Evolutionary conservation across 2,113 vertebrate species (phyloP).

Genomic region (Pardalotus punctatus): DNA sequence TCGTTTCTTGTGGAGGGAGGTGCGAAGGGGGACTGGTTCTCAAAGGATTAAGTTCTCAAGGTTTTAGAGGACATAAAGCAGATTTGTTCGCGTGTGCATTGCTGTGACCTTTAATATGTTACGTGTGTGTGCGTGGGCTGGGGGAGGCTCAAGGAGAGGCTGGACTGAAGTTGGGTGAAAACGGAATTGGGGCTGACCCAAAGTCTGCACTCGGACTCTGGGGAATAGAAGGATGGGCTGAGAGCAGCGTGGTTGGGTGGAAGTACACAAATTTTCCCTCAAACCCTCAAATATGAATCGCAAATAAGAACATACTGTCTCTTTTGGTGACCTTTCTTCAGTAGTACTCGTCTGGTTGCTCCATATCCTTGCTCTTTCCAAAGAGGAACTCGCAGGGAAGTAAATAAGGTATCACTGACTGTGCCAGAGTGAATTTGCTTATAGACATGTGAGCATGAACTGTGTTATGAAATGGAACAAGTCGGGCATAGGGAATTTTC

Average conservation of each 20-base stretch:
- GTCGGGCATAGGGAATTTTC: background rate
- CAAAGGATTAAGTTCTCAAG: background rate
- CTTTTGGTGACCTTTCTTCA: background rate
- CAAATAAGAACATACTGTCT: background rate
- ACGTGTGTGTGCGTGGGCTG: background rate
- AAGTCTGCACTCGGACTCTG: background rate
- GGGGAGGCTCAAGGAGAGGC: background rate
- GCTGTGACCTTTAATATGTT: background rate
- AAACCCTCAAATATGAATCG: background rate
- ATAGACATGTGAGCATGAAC: background rate
- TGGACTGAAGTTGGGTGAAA: background rate
- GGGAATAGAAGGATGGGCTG: background rate
- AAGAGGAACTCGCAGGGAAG: background rate
- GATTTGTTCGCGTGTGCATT: accelerated
- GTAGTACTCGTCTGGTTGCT: accelerated
- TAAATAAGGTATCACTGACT: background rate
- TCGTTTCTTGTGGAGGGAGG: background rate
- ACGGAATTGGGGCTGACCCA: background rate
- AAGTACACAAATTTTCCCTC: background rate
- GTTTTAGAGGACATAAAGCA: background rate
- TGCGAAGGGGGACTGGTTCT: background rate
- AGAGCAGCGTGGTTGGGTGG: background rate
- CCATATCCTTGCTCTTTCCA: background rate
- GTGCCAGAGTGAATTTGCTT: background rate
- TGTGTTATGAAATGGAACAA: background rate